These are phyloP conservation scores for Zonotrichia leucophrys DNA, from an alignment of 2,113 vertebrate species.

Conservation along the genomic window DNA sequence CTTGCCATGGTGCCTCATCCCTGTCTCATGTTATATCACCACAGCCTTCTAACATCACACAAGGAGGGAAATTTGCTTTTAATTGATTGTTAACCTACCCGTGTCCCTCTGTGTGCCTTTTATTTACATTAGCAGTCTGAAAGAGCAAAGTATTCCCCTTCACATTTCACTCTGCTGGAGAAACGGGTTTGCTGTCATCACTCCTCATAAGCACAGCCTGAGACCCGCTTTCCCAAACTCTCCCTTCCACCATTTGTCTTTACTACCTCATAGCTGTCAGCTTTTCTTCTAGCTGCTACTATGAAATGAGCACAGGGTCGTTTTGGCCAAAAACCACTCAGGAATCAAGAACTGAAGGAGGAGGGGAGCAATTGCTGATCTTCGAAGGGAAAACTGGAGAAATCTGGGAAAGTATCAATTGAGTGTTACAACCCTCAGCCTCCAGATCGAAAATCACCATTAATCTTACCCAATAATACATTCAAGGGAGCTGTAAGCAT, in stretches of 20 bases:
- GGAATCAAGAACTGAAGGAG: not conserved
- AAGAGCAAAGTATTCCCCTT: constrained; percentile 24
- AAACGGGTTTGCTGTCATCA: constrained; percentile 52
- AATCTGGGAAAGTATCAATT: not conserved
- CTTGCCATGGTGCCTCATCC: not conserved
- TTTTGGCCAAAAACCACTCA: constrained; percentile 14
- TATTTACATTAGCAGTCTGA: constrained; percentile 41
- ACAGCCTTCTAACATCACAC: not conserved
- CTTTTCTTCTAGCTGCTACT: constrained; percentile 28
- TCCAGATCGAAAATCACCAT: not conserved
- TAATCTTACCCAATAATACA: not conserved
- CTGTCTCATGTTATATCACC: not conserved
- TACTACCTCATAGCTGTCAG: constrained; percentile 49
- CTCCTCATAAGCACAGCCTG: constrained; percentile 37
- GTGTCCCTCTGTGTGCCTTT: not conserved
- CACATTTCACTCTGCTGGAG: constrained; percentile 32
- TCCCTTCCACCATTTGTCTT: constrained; percentile 40
- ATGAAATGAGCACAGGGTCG: not conserved
- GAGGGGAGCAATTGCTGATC: not conserved
- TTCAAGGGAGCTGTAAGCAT: not conserved
- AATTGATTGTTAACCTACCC: constrained; percentile 48
- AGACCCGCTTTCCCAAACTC: not conserved
- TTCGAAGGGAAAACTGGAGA: not conserved
- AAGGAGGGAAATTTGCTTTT: not conserved
- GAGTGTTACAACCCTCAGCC: not conserved